These are phyloP conservation scores for Xyrichtys novacula DNA, from an alignment of 2,797 vertebrate genomes.

Conservation along the genomic window DNA sequence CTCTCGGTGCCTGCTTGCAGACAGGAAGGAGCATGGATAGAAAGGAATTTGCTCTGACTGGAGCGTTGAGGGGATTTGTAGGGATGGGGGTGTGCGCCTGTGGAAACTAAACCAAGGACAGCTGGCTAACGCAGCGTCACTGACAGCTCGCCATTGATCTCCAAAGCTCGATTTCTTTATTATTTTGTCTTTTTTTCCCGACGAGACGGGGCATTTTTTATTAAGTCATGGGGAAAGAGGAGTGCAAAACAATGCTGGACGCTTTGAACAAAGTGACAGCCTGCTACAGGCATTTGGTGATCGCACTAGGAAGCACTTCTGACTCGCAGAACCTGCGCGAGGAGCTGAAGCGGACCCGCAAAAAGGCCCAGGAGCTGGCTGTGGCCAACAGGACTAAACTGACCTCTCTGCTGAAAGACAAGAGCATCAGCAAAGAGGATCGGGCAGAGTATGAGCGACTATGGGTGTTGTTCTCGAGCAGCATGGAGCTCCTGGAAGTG, in stretches of 20 bases:
- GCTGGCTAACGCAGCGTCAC: conserved; percentile 26
- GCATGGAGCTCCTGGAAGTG: conserved; percentile 95
- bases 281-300: conserved; percentile 94
- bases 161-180: conserved; percentile 10
- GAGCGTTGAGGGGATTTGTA: conserved; percentile 76
- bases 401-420: conserved; percentile 91
- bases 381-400: conserved; percentile 90
- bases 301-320: conserved; percentile 94
- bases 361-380: conserved; percentile 95
- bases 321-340: conserved; percentile 96
- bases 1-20: conserved; percentile 60
- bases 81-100: conserved; percentile 60
- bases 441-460: conserved; percentile 94
- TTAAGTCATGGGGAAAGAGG: conserved; percentile 90
- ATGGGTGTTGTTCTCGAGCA: conserved; percentile 97
- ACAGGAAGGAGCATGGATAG: conserved; percentile 79
- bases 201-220: not conserved
- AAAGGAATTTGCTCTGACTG: conserved; percentile 75
- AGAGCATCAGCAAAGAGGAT: conserved; percentile 89
- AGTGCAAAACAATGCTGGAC: conserved; percentile 96
- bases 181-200: conserved; percentile 8
- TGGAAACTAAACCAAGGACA: conserved; percentile 63
- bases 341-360: conserved; percentile 93
- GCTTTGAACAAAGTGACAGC: conserved; percentile 95
- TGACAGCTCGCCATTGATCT: conserved; percentile 37